Percentiles rank a stretch among this genome's conserved stretches.
phyloP scores from a whole-genome alignment of 2,797 vertebrate species.

The Malacoctenus gilli region DNA sequence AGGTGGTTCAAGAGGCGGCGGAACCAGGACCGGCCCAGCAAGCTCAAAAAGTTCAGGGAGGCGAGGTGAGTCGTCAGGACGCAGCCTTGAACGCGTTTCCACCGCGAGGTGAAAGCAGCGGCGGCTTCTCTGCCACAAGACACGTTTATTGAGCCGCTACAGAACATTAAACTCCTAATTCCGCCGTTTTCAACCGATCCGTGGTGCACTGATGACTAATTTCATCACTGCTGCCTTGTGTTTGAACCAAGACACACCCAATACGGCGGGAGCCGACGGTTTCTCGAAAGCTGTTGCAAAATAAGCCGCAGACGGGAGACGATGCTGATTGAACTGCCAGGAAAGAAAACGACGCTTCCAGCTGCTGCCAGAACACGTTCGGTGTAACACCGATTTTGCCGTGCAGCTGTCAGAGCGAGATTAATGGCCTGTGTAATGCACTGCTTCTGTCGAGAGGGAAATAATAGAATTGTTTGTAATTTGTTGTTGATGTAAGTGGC shows the following conservation, averaged over 20 bases:
- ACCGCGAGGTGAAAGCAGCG: background rate
- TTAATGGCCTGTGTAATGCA: background rate
- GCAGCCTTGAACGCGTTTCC: no score
- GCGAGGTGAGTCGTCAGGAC: conserved; percentile 82
- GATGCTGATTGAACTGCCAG: no score
- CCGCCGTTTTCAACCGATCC: background rate
- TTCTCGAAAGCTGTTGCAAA: conserved; percentile 27
- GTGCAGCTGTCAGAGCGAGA: background rate
- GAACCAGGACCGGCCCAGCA: conserved; percentile 92
- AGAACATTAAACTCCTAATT: conserved; percentile 2
- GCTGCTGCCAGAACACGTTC: no score
- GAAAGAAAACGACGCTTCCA: no score
- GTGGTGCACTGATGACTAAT: background rate
- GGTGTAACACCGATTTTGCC: no score
- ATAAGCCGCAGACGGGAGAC: background rate
- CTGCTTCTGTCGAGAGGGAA: background rate
- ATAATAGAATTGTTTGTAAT: no score
- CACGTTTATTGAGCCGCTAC: background rate
- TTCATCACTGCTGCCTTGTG: background rate
- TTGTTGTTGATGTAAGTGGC: no score
- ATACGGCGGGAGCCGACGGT: conserved; percentile 1
- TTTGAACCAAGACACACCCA: conserved; percentile 15
- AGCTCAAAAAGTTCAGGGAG: conserved; percentile 94
- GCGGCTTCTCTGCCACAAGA: background rate
- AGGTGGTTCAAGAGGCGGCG: conserved; percentile 92